A percentile compares a stretch with the other conserved stretches of the same genome.
These are phyloP conservation scores for Caretta caretta DNA, from an alignment of 2,113 vertebrate genomes.

Conservation along the genomic window DNA sequence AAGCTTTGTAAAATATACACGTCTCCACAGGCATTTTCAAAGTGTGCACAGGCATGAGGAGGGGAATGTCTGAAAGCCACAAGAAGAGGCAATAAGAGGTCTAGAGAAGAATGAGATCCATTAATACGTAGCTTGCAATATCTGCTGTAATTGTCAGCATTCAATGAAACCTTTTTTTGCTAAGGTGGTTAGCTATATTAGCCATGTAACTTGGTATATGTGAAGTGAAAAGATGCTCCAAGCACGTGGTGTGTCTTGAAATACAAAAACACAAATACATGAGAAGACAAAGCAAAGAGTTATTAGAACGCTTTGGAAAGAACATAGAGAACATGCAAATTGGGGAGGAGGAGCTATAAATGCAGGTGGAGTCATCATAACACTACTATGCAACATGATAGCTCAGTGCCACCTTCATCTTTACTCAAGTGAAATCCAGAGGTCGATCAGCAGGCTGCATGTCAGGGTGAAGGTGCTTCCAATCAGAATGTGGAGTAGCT, in stretches of 20 bases:
- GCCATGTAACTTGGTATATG: neutral
- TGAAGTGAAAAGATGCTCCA: neutral
- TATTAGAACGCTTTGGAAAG: neutral
- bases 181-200: neutral
- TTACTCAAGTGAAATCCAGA: neutral
- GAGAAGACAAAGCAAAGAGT: neutral
- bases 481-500: neutral
- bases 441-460: neutral
- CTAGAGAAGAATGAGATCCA: too few species aligned
- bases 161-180: neutral
- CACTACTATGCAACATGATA: neutral
- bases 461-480: neutral
- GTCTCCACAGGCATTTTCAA: neutral
- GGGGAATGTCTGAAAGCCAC: neutral
- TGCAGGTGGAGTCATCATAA: neutral
- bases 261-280: neutral
- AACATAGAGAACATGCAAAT: neutral
- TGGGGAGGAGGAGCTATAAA: neutral
- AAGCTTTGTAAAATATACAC: neutral
- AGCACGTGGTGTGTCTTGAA: neutral
- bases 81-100: too few species aligned
- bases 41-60: neutral
- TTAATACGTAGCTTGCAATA: neutral
- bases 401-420: neutral
- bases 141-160: neutral